These are phyloP conservation scores for Pithys albifrons DNA, from an alignment of 2,113 vertebrate genomes.

Conservation along the genomic window DNA sequence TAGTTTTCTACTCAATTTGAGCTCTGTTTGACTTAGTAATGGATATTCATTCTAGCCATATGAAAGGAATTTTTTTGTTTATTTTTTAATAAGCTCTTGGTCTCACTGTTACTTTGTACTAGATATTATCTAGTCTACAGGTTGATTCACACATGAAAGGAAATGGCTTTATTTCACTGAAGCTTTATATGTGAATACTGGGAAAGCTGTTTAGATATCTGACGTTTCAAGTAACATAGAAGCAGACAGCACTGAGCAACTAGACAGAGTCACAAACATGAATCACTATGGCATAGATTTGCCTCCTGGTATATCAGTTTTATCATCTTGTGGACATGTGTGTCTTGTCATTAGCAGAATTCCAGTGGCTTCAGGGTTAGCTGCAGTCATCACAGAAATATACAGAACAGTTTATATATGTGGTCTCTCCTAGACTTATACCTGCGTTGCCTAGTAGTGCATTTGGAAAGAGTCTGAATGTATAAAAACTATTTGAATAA, in stretches of 20 bases:
- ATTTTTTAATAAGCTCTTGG: not conserved
- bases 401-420: not conserved
- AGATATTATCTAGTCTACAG: not conserved
- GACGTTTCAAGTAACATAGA: not conserved
- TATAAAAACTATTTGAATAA: not conserved
- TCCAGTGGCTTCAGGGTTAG: slow-evolving; percentile 11
- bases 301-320: not conserved
- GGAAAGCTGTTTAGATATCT: not conserved
- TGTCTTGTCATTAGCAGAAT: not conserved
- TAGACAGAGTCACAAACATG: not conserved
- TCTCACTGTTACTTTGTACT: not conserved
- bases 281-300: not conserved
- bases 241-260: not conserved
- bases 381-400: not conserved
- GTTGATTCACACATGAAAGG: not conserved
- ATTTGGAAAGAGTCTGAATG: not conserved
- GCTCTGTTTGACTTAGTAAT: not conserved
- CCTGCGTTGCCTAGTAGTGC: not conserved
- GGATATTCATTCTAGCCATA: not conserved
- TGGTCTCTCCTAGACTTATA: not conserved
- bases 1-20: not conserved
- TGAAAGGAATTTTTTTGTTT: not conserved
- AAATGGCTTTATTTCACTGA: not conserved
- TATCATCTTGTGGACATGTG: not conserved
- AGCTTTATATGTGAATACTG: not conserved